Evolutionary conservation across 2,113 vertebrate genomes (phyloP).

Genomic region (Puffinus mauretanicus): DNA sequence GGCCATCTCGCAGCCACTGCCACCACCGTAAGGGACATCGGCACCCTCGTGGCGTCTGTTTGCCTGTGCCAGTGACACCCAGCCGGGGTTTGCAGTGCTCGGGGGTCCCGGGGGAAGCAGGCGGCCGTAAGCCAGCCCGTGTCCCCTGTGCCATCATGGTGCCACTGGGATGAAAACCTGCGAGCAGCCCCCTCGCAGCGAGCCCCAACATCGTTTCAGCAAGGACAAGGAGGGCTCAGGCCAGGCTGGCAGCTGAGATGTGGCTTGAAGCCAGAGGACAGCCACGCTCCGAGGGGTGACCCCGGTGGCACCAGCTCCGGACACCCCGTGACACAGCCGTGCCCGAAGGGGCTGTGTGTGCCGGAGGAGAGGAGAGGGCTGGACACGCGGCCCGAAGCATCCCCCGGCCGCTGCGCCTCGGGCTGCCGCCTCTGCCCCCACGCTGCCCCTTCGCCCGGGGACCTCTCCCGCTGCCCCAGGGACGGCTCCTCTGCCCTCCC

Average conservation of each 20-base stretch:
- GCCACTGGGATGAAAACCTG: background rate
- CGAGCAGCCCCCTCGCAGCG: accelerated
- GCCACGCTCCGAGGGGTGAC: accelerated
- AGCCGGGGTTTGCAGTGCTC: accelerated
- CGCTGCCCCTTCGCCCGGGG: accelerated
- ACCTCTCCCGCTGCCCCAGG: background rate
- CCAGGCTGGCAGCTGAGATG: background rate
- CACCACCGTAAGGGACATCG: background rate
- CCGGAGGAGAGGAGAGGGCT: background rate
- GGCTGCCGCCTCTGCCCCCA: background rate
- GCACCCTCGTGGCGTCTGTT: background rate
- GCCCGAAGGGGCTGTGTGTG: background rate
- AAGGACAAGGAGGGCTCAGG: background rate
- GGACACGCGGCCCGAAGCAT: background rate
- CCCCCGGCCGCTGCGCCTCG: accelerated
- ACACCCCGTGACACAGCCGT: accelerated
- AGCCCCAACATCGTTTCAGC: background rate
- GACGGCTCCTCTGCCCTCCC: accelerated
- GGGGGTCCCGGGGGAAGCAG: background rate
- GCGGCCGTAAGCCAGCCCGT: accelerated
- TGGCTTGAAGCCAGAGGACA: background rate
- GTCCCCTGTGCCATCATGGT: background rate
- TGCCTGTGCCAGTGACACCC: accelerated
- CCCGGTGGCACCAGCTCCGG: accelerated
- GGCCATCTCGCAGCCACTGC: background rate